Evolutionary conservation across 1,140 invertebrate genomes (phyloP), one percentile per base, ranked within the genome.

Genomic region (Ooceraea biroi): DNA sequence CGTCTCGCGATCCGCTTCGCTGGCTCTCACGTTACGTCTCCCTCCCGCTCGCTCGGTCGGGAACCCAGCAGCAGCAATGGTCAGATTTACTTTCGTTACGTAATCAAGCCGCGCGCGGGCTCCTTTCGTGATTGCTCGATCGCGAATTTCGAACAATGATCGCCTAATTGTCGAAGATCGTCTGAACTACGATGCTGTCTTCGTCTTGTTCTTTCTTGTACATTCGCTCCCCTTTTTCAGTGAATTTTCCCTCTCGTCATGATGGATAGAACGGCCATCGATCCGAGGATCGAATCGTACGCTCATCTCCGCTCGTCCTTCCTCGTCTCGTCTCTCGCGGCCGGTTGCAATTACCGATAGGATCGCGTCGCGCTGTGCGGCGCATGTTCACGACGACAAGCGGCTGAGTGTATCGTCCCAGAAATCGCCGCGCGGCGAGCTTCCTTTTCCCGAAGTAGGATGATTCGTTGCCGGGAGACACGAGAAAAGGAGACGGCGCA

Each of bases 311-410:
- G 8, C 10, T 1, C 14, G 36, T 48, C 27, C 44, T 36, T 55
- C 36, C 17, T 57, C 25, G 65, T 82, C 76, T 65, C 58, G 63
- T 50, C 25, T 41, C 52, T 82, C 72, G 76, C 68, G 84, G 84
- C 82, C 72, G 80, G 78, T 91, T 85, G 88, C 88, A 91, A 92
- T 92, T 90, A 91, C 85, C 86, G 88, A 92, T 91, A 89, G 85
- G 84, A 92, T 91, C 91, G 83, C 86, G 86, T 88, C 86, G 89
- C 87, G 84, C 57, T 86, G 80, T 85, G 77, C 85, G 85, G 82
- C 83, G 82, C 83, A 84, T 80, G 73, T 77, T 89, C 85, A 83
- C 83, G 74, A 86, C 68, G 87, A 85, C 83, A 87, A 90, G 86
- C 72, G 71, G 85, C 50, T 82, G 82, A 87, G 71, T 76, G 58